Evolutionary conservation across 2,113 vertebrate genomes (phyloP).

Genomic region (Sinocyclocheilus anshuiensis): DNA sequence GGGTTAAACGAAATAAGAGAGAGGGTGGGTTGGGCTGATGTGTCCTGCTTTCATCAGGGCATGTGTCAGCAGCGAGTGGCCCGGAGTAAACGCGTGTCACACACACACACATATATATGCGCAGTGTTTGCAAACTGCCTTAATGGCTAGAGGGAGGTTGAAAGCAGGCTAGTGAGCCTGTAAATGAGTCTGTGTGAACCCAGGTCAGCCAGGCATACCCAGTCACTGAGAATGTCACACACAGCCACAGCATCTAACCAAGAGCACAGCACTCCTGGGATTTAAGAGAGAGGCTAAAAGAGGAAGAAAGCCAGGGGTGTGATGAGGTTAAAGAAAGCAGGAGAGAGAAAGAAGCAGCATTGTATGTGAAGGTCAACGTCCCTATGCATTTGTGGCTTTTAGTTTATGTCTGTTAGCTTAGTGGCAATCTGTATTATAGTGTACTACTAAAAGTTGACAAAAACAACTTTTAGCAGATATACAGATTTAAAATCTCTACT

Average conservation of each 20-base stretch:
- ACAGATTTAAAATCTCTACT: neutral
- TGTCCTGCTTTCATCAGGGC: constrained; percentile 62
- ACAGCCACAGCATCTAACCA: constrained; percentile 31
- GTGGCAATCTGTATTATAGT: neutral
- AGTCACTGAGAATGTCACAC: constrained; percentile 53
- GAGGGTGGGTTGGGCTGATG: constrained; percentile 50
- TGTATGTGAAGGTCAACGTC: neutral
- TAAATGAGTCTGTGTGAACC: constrained; percentile 69
- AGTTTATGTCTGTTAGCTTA: neutral
- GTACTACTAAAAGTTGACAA: neutral
- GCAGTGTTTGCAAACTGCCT: constrained; percentile 52
- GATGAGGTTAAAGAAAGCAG: constrained; percentile 64
- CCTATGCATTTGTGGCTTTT: neutral
- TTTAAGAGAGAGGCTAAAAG: constrained; percentile 24
- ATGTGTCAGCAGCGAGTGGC: constrained; percentile 41
- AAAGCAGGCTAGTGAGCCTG: constrained; percentile 56
- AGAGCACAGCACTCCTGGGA: constrained; percentile 59
- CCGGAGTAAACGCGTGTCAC: constrained; percentile 40
- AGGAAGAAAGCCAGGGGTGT: constrained; percentile 28
- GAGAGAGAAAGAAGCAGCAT: constrained; percentile 21
- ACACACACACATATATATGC: constrained; percentile 30
- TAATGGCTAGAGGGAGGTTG: constrained; percentile 55
- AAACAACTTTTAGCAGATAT: neutral
- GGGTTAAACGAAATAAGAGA: neutral
- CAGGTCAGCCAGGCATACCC: constrained; percentile 64